Percentiles rank a stretch among this genome's conserved stretches.
Evolutionary conservation across 2,113 vertebrate species (phyloP).

Genomic region (Elgaria multicarinata): DNA sequence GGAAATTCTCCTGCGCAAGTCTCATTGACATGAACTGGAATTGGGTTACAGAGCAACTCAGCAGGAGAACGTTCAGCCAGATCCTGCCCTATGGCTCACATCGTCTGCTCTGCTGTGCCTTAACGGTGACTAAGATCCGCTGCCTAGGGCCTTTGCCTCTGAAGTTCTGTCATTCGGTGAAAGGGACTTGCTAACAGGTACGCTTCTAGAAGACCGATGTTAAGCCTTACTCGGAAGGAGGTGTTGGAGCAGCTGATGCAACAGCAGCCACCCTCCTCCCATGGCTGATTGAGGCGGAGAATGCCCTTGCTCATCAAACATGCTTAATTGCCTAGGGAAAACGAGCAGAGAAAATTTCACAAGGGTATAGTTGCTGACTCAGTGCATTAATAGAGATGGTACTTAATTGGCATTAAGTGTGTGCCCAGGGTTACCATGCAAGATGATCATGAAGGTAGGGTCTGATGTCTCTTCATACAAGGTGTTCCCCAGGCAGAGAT

Average conservation of each 20-base stretch:
- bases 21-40: neutral
- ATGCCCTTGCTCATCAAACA: constrained; percentile 3
- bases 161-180: neutral
- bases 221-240: neutral
- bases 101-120: too few species aligned
- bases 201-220: neutral
- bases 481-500: neutral
- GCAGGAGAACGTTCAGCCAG: neutral
- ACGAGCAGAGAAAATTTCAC: neutral
- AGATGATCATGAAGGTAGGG: neutral
- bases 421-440: neutral
- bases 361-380: constrained; percentile 16
- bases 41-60: neutral
- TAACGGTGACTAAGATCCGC: neutral
- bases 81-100: neutral
- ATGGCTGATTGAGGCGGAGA: neutral
- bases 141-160: neutral
- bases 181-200: neutral
- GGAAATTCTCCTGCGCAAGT: neutral
- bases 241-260: constrained; percentile 3
- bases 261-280: neutral
- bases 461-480: neutral
- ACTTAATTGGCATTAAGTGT: neutral
- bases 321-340: neutral
- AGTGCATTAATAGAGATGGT: neutral